Percentiles rank a stretch among this genome's conserved stretches.
Conservation (phyloP, 2,888 invertebrate species). For the Coremacera marginata region DNA sequence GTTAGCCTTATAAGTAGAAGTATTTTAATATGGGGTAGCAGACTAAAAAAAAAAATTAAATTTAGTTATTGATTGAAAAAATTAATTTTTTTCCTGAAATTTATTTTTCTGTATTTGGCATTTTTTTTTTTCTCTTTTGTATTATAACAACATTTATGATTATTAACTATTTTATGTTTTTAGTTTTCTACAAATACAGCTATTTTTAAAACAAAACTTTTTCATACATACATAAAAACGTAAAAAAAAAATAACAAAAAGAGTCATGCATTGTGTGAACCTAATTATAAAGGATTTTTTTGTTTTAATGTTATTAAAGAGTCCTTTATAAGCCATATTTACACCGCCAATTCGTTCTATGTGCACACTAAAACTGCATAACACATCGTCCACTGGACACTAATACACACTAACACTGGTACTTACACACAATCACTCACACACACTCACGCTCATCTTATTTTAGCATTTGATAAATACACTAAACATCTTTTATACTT, state of each 20-base stretch:
- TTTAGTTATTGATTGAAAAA: conserved; percentile 43
- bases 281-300: conserved; percentile 1
- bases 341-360: neutral
- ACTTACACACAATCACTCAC: neutral
- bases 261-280: conserved; percentile 40
- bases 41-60: conserved; percentile 65
- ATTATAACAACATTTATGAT: neutral
- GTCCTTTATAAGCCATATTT: neutral
- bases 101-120: conserved; percentile 25
- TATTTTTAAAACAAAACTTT: conserved; percentile 12
- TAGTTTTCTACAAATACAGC: conserved; percentile 37
- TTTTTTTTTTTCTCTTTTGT: conserved; percentile 24
- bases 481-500: neutral
- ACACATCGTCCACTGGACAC: neutral
- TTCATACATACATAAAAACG: conserved; percentile 45
- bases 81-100: conserved; percentile 39
- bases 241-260: conserved; percentile 40
- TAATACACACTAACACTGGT: neutral
- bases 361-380: too few species aligned
- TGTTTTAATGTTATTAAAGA: neutral
- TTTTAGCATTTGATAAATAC: neutral
- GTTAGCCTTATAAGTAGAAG: neutral
- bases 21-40: conserved; percentile 64
- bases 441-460: conserved; percentile 38
- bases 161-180: neutral